Percentiles rank a stretch among this genome's conserved stretches.
Evolutionary conservation across 2,113 vertebrate genomes (phyloP).

Genomic region (Odocoileus virginianus): DNA sequence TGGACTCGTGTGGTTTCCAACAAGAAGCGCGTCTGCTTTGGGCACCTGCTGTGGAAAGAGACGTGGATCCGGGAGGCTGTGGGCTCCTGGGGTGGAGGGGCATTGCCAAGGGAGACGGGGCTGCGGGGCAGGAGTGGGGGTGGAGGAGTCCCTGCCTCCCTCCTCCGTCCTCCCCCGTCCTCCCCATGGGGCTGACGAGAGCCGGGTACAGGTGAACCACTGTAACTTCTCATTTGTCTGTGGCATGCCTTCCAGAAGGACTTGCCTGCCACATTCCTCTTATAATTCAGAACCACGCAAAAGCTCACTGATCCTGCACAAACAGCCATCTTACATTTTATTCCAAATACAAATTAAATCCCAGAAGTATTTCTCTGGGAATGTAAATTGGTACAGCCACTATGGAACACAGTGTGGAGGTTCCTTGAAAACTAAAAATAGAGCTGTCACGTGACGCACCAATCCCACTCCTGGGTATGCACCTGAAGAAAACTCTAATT

Average conservation of each 20-base stretch:
- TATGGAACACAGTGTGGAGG: neutral
- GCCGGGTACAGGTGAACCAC: neutral
- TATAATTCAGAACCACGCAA: neutral
- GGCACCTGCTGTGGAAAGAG: neutral
- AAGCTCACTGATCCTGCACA: neutral
- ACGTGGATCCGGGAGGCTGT: accelerated
- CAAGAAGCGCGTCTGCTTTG: too few species aligned
- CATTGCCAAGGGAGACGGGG: neutral
- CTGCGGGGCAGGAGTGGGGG: accelerated
- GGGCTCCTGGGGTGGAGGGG: neutral
- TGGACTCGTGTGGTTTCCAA: neutral
- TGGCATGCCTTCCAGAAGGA: accelerated
- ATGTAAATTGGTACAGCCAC: neutral
- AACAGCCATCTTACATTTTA: neutral
- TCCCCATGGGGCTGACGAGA: too few species aligned
- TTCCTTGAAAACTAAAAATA: neutral
- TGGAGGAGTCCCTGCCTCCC: neutral
- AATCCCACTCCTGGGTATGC: neutral
- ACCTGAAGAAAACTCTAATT: neutral
- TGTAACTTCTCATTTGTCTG: accelerated
- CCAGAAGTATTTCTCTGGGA: neutral
- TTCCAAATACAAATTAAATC: neutral
- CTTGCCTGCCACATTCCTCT: accelerated
- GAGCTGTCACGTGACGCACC: neutral
- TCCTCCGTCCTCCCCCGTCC: accelerated